These are phyloP conservation scores for Pseudobourletiella spinata DNA, from an alignment of 1,140 invertebrate genomes.

Conservation along the genomic window DNA sequence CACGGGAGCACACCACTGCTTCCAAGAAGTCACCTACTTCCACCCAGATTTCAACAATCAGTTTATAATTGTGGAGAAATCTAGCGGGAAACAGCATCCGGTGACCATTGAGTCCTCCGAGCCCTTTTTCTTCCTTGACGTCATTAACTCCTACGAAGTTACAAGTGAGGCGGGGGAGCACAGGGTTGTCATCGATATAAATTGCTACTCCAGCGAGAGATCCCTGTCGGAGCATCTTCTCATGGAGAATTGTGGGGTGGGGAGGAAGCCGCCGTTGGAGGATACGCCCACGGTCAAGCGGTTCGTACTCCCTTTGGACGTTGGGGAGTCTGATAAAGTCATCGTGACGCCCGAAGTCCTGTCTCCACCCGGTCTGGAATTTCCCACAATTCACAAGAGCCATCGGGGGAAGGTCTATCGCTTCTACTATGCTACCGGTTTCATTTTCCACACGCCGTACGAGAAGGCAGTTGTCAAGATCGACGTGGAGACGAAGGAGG, in stretches of 20 bases:
- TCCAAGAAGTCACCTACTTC: constrained; percentile 46
- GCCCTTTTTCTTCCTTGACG: constrained; percentile 26
- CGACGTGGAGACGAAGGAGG: background rate
- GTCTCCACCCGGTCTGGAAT: background rate
- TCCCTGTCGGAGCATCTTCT: background rate
- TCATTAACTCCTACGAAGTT: constrained; percentile 25
- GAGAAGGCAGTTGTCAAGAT: constrained; percentile 8
- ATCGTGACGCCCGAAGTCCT: no score
- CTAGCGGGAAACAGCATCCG: constrained; percentile 9
- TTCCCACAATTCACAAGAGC: constrained; percentile 3
- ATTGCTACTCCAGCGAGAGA: background rate
- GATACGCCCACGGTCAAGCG: background rate
- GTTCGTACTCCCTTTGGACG: background rate
- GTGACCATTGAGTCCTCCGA: constrained; percentile 7
- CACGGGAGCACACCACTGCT: constrained; percentile 37
- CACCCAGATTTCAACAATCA: constrained; percentile 21
- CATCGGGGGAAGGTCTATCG: constrained; percentile 12
- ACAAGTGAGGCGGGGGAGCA: constrained; percentile 2
- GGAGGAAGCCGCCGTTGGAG: constrained; percentile 6
- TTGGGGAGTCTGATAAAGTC: no score
- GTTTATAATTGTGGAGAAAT: constrained; percentile 23
- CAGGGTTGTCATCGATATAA: background rate
- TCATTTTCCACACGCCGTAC: background rate
- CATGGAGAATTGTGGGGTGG: constrained; percentile 9
- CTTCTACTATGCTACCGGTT: constrained; percentile 9